Conservation (phyloP, 2,797 vertebrate species). For the Myotis vivesi region DNA sequence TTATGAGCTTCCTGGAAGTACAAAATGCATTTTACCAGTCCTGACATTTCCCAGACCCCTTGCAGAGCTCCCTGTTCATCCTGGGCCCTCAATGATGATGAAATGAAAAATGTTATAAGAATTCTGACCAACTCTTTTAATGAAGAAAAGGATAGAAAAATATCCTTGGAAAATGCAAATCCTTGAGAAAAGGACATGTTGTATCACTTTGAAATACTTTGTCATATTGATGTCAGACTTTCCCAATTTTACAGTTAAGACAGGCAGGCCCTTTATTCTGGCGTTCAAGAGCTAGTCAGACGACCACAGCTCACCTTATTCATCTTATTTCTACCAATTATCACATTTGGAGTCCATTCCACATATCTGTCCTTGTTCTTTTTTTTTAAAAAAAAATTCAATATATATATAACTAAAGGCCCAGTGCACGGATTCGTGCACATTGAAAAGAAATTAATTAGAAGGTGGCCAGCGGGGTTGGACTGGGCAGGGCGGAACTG, state of each 20-base stretch:
- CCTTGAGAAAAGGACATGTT: not conserved
- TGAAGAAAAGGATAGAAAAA: conserved; percentile 31
- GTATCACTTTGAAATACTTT: not conserved
- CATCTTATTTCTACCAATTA: not conserved
- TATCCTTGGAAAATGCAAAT: not conserved
- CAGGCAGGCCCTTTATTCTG: not conserved
- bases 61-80: not conserved
- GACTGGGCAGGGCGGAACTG: too few species aligned
- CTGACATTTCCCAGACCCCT: not conserved
- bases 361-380: conserved; percentile 24
- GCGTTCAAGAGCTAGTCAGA: not conserved
- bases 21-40: not conserved
- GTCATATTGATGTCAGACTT: not conserved
- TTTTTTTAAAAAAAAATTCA: too few species aligned
- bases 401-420: too few species aligned
- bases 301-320: not conserved
- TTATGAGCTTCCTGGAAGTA: not conserved
- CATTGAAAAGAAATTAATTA: too few species aligned
- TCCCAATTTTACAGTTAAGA: not conserved
- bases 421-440: too few species aligned
- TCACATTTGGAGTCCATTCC: not conserved
- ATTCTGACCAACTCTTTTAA: not conserved
- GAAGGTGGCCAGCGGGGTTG: too few species aligned
- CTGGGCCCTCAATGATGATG: not conserved
- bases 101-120: not conserved